A percentile compares a stretch with the other conserved stretches of the same genome.
Conservation (phyloP, 1,140 invertebrate species). For the Maconellicoccus hirsutus region DNA sequence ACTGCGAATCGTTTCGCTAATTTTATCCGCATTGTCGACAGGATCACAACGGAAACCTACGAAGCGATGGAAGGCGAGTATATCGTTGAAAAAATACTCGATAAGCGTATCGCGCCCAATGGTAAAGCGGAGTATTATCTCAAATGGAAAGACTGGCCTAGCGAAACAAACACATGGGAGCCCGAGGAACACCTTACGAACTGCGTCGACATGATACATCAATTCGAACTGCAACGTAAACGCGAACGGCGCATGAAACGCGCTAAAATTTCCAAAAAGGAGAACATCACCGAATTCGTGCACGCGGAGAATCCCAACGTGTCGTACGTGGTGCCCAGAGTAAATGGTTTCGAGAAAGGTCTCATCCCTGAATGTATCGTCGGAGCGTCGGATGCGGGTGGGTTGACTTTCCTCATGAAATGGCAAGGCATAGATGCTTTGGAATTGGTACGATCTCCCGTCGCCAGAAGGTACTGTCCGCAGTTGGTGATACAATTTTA, state of each 20-base stretch:
- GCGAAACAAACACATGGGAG: slow-evolving; percentile 55
- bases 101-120: slow-evolving; percentile 56
- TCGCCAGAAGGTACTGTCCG: slow-evolving; percentile 84
- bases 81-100: slow-evolving; percentile 82
- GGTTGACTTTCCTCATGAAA: slow-evolving; percentile 95
- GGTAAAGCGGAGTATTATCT: slow-evolving; percentile 56
- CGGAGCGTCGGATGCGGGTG: slow-evolving; percentile 87
- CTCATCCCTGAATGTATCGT: slow-evolving; percentile 88
- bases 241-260: not conserved
- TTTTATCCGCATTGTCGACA: not conserved
- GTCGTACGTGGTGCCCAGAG: slow-evolving; percentile 26
- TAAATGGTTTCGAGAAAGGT: slow-evolving; percentile 78
- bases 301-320: too few species aligned
- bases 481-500: slow-evolving; percentile 95
- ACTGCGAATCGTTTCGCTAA: not conserved
- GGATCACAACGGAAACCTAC: not conserved
- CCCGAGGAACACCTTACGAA: slow-evolving; percentile 55
- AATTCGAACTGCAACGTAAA: slow-evolving; percentile 47
- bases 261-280: not conserved
- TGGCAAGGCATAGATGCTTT: slow-evolving; percentile 73
- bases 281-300: not conserved
- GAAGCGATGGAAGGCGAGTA: slow-evolving; percentile 53
- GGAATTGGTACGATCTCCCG: slow-evolving; percentile 79
- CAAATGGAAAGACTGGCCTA: slow-evolving; percentile 48
- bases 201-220: slow-evolving; percentile 65